A percentile compares a stretch with the other conserved stretches of the same genome.
phyloP scores from a whole-genome alignment of 2,113 vertebrate genomes.

The Anthoscopus minutus region DNA sequence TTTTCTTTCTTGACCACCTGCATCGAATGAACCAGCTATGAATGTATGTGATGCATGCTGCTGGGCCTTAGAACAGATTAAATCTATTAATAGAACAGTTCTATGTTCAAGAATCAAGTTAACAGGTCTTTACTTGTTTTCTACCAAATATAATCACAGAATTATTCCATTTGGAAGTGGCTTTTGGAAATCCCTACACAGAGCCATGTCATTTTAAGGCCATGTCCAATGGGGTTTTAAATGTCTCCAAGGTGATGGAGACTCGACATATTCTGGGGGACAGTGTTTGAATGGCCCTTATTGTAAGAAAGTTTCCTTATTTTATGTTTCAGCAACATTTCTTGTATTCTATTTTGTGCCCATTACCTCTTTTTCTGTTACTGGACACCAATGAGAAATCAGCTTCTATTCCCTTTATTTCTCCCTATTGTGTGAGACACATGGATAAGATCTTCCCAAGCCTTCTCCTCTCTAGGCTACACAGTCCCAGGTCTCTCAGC shows the following conservation, averaged over 20 bases:
- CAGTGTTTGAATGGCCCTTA: neutral
- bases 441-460: neutral
- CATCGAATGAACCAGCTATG: neutral
- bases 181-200: neutral
- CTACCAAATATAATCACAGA: neutral
- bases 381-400: neutral
- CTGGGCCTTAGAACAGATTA: neutral
- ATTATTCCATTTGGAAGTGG: neutral
- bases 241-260: neutral
- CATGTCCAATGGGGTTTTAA: neutral
- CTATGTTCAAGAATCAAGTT: neutral
- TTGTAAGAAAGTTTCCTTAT: neutral
- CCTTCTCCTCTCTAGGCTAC: neutral
- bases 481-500: neutral
- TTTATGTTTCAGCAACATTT: neutral
- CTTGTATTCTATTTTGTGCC: neutral
- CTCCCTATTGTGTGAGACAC: accelerated
- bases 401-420: neutral
- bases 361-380: neutral
- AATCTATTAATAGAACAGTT: neutral
- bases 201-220: neutral
- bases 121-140: neutral
- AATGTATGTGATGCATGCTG: neutral
- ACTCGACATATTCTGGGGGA: neutral
- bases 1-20: neutral